Evolutionary conservation across 2,113 vertebrate genomes (phyloP).

Genomic region (Notiomystis cincta): DNA sequence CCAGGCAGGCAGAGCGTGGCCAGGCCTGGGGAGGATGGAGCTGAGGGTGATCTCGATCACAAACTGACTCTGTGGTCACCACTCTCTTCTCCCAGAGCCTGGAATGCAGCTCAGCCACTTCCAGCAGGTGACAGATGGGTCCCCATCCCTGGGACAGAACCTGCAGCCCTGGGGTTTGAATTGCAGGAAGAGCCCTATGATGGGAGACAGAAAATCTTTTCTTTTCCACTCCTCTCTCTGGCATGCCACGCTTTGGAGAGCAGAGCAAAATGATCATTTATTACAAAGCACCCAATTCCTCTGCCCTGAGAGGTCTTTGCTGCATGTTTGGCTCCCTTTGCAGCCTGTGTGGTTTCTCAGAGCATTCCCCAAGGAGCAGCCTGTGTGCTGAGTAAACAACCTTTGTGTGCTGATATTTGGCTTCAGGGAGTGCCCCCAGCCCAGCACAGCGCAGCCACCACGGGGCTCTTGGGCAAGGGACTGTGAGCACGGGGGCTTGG

Average conservation of each 20-base stretch:
- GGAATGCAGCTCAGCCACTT: background rate
- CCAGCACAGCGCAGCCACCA: accelerated
- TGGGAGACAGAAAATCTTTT: background rate
- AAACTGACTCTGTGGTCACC: accelerated
- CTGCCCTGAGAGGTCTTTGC: background rate
- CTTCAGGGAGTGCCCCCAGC: background rate
- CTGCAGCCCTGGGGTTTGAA: background rate
- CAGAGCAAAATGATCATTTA: background rate
- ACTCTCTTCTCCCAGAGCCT: background rate
- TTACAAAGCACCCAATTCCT: background rate
- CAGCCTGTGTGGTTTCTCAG: background rate
- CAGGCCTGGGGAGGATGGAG: background rate
- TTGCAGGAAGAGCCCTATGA: accelerated
- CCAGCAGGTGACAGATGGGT: background rate
- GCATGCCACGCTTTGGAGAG: background rate
- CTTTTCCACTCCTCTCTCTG: background rate
- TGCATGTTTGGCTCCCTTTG: background rate
- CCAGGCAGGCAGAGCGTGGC: background rate
- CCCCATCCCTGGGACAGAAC: background rate
- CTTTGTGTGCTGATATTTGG: background rate
- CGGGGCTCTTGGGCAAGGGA: background rate
- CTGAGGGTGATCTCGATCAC: background rate
- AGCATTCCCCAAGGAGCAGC: background rate
- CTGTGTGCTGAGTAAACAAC: background rate
- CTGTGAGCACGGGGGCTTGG: accelerated